Evolutionary conservation across 2,888 invertebrate genomes (phyloP), one percentile per base, ranked within the genome.

Genomic region (Callyntrura guangdongensis): DNA sequence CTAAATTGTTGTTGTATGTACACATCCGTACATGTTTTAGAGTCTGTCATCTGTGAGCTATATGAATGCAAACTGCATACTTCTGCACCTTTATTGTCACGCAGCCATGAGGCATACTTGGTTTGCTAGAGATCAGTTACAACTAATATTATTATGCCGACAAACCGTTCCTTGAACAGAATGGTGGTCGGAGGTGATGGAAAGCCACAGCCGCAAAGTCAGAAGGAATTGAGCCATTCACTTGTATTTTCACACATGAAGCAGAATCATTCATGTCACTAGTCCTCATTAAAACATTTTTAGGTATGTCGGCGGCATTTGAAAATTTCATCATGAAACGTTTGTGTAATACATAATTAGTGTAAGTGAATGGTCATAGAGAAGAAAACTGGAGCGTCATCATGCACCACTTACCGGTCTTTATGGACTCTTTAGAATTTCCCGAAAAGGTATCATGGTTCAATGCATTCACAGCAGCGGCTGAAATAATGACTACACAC

Each of bases 201-300:
- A 12, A 17, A 20, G 11, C 47, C 49, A 47, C 22, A 74, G 72
- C 72, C 47, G 47, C 79, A 79, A 79, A 74, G 72, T 74, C 22
- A 12, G 47, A 49, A 59, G 27, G 69, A 87, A 81, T 49, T 83
- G 82, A 88, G 88, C 88, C 82, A 25, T 83, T 82, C 61, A 72
- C 88, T 74, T 72, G 88, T 88, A 36, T 83, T 72, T 82, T 88
- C 88, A 88, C 88, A 88, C 88, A 74, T 87, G 83, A 72, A 88
- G 36, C 82, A 81, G 27, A 87, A 87, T 87, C 67, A 82, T 86
- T 86, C 79, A 49, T 86, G 67, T 74, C 72, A 25, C n/a, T 79
- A 12, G 0, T 53, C 4, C 85, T 85, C 74, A 85, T 85, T 74
- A 85, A 59, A 56, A 56, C 49, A 47, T 14, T 9, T 36, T 59